Evolutionary conservation across 2,113 vertebrate species (phyloP).

Genomic region (Serilophus lunatus): DNA sequence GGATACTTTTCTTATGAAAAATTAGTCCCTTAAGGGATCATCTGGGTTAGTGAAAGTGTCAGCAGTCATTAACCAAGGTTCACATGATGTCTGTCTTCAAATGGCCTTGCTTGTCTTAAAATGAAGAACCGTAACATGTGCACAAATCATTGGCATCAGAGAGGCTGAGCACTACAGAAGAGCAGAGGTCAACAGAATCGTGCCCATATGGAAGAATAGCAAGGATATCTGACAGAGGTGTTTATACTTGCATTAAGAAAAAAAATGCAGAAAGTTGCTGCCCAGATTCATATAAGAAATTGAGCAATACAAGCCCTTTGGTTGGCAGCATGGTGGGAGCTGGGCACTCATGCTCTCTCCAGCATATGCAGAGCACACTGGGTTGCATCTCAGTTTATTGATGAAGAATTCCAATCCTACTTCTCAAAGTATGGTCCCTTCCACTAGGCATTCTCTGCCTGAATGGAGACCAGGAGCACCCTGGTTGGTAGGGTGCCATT

Average conservation of each 20-base stretch:
- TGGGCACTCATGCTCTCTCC: background rate
- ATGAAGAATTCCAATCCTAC: background rate
- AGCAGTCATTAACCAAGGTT: background rate
- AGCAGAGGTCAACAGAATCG: background rate
- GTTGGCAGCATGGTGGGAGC: background rate
- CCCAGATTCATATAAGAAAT: background rate
- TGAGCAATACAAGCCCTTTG: background rate
- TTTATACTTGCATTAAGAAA: background rate
- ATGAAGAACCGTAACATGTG: rapidly evolving
- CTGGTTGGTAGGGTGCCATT: background rate
- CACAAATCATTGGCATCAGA: background rate
- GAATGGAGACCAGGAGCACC: background rate
- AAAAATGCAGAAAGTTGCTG: background rate
- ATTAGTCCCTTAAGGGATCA: background rate
- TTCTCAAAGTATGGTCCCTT: background rate
- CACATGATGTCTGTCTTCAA: background rate
- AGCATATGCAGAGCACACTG: background rate
- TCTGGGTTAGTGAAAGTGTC: background rate
- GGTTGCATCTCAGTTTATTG: background rate
- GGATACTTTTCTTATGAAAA: background rate
- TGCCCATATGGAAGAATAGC: background rate
- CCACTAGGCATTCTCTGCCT: background rate
- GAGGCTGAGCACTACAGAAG: background rate
- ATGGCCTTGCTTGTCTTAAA: background rate
- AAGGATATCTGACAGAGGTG: background rate